Percentiles rank a stretch among this genome's conserved stretches.
phyloP scores from a whole-genome alignment of 2,797 vertebrate genomes.

The Rhyacichthys aspro region DNA sequence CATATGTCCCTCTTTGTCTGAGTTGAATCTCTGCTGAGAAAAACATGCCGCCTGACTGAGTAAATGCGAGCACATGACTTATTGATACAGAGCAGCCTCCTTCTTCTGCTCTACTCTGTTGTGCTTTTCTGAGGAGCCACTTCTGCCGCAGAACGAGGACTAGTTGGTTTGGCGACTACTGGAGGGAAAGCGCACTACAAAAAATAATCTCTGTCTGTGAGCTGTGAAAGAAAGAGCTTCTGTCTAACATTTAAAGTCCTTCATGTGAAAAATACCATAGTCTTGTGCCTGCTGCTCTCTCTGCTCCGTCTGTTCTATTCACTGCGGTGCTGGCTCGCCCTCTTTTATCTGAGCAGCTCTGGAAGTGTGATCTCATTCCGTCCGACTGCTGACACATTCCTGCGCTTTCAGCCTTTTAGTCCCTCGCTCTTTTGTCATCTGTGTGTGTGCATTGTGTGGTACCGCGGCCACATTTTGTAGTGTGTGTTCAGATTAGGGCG shows the following conservation, averaged over 20 bases:
- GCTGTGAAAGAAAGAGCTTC: slow-evolving; percentile 3
- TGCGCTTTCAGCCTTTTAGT: slow-evolving; percentile 52
- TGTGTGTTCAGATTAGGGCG: not conserved
- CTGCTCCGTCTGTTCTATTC: not conserved
- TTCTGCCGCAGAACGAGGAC: not conserved
- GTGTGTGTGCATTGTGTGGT: slow-evolving; percentile 19
- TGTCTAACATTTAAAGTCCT: not conserved
- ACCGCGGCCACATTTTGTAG: slow-evolving; percentile 12
- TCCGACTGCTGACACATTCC: slow-evolving; percentile 62
- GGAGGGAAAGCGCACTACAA: not conserved
- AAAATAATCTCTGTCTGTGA: not conserved
- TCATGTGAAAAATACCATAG: too few relatives aligned
- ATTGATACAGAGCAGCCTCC: slow-evolving; percentile 40
- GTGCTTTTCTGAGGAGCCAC: not conserved
- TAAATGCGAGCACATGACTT: slow-evolving; percentile 58
- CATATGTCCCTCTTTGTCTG: slow-evolving; percentile 21
- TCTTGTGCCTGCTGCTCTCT: slow-evolving; percentile 4
- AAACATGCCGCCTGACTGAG: slow-evolving; percentile 46
- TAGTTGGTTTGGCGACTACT: not conserved
- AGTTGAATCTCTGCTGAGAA: slow-evolving; percentile 27
- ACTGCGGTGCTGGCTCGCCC: slow-evolving; percentile 10
- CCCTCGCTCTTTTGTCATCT: slow-evolving; percentile 17
- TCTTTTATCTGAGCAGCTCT: slow-evolving; percentile 16
- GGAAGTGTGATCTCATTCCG: slow-evolving; percentile 53
- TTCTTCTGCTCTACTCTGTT: not conserved